These are phyloP conservation scores for Pristionchus japonicus DNA, from an alignment of 2,888 invertebrate genomes.

Conservation along the genomic window DNA sequence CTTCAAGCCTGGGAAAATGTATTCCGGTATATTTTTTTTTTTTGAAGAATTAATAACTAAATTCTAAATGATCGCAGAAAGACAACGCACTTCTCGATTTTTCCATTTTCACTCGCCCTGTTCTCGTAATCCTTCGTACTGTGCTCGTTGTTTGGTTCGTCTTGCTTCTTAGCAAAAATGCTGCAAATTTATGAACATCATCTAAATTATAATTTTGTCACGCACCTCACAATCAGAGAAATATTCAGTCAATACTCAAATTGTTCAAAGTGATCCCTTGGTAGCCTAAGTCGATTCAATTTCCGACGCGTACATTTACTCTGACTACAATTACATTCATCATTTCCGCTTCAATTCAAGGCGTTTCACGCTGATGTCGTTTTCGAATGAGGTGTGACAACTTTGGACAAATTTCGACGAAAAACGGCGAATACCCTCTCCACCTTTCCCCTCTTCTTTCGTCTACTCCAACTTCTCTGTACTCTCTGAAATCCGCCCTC, in stretches of 20 bases:
- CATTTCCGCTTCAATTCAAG: constrained; percentile 2
- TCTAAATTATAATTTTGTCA: no score
- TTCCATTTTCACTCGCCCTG: background rate
- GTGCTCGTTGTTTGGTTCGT: background rate
- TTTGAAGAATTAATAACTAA: background rate
- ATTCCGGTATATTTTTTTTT: background rate
- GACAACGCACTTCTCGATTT: constrained; percentile 20
- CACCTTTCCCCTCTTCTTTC: background rate
- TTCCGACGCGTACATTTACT: no score
- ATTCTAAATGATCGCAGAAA: no score
- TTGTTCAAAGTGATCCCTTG: no score
- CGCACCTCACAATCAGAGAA: no score
- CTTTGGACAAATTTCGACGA: background rate
- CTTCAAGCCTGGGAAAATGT: background rate
- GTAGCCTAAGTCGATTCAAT: no score
- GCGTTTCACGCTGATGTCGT: background rate
- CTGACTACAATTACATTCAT: no score
- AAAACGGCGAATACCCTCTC: background rate
- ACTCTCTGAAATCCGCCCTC: background rate
- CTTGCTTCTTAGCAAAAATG: constrained; percentile 13
- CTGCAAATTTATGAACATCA: no score
- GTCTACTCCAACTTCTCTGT: background rate
- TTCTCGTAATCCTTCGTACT: background rate
- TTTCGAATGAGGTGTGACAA: background rate
- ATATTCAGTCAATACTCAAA: no score